A percentile compares a stretch with the other conserved stretches of the same genome.
Conservation (phyloP, 2,797 vertebrate species). For the Pteropus rufus region DNA sequence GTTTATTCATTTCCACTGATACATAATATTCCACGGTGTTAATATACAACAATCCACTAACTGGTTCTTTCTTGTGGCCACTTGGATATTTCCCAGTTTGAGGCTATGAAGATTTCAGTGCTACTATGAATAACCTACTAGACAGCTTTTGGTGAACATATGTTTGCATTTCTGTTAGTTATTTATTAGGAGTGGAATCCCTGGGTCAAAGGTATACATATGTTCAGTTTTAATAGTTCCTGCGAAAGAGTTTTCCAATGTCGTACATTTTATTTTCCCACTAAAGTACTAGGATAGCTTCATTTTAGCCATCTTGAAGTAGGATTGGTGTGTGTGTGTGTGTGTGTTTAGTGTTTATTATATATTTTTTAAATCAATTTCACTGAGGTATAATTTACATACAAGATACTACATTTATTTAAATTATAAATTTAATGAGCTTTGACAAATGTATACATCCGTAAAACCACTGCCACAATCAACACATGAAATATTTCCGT, state of each 20-base stretch:
- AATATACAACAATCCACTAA: neutral
- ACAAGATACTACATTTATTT: neutral
- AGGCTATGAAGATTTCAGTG: neutral
- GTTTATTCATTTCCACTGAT: neutral
- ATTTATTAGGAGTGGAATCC: neutral
- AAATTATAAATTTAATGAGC: neutral
- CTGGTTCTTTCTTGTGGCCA: neutral
- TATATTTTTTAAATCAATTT: neutral
- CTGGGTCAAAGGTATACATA: neutral
- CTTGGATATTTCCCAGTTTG: neutral
- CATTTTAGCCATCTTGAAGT: neutral
- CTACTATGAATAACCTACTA: neutral
- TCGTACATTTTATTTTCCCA: neutral
- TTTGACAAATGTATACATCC: neutral
- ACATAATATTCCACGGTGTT: neutral
- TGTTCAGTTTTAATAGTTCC: neutral
- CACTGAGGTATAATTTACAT: neutral
- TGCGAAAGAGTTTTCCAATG: neutral
- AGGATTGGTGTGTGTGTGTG: neutral
- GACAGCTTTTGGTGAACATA: neutral
- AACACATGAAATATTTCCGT: neutral
- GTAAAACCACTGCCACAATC: neutral
- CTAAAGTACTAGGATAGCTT: neutral
- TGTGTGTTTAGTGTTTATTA: neutral
- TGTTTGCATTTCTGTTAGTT: neutral